These are phyloP conservation scores for Coleophora deauratella DNA, from an alignment of 2,888 invertebrate species.

Conservation along the genomic window DNA sequence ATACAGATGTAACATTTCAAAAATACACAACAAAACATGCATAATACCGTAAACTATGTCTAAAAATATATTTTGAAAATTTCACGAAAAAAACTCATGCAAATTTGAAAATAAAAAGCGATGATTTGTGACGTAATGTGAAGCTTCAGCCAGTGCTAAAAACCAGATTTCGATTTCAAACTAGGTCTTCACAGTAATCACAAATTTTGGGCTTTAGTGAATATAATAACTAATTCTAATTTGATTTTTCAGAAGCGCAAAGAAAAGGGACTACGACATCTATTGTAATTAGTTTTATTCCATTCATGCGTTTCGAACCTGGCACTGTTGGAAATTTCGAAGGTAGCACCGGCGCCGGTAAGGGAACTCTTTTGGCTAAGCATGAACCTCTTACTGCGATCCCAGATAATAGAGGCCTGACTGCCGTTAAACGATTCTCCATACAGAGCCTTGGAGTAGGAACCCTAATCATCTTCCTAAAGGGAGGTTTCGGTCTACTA, in stretches of 20 bases:
- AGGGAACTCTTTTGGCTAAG: slow-evolving; percentile 67
- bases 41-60: neutral
- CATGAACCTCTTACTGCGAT: slow-evolving; percentile 43
- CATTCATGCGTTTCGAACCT: slow-evolving; percentile 37
- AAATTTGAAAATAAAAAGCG: slow-evolving; percentile 19
- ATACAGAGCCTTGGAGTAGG: slow-evolving; percentile 52
- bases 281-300: slow-evolving; percentile 10
- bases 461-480: slow-evolving; percentile 46
- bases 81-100: slow-evolving; percentile 17
- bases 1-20: neutral
- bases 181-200: slow-evolving; percentile 28
- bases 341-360: slow-evolving; percentile 61
- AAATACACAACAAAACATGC: neutral
- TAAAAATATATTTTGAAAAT: slow-evolving; percentile 20
- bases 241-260: slow-evolving; percentile 19
- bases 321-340: slow-evolving; percentile 65
- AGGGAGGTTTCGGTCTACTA: slow-evolving; percentile 51
- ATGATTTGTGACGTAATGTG: slow-evolving; percentile 37
- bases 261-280: slow-evolving; percentile 28
- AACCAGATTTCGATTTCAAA: slow-evolving; percentile 8
- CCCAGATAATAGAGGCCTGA: slow-evolving; percentile 39
- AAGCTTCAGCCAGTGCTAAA: slow-evolving; percentile 30
- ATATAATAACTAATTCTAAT: slow-evolving; percentile 1
- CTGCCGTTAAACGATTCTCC: slow-evolving; percentile 28
- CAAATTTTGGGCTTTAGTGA: slow-evolving; percentile 14